phyloP scores from a whole-genome alignment of 2,888 invertebrate species.

The Ethmia dodecea region DNA sequence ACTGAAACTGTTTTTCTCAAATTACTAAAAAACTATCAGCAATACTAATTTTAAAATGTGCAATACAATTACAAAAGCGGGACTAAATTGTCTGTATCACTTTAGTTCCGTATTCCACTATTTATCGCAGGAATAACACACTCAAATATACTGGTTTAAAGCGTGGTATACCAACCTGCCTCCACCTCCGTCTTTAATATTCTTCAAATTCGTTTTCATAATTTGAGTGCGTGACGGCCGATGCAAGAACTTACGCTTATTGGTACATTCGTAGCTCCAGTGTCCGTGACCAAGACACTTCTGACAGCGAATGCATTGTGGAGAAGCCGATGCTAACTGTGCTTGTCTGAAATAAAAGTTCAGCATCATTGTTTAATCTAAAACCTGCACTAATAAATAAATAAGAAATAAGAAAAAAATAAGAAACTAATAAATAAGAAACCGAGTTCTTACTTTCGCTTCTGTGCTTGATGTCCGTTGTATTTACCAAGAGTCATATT shows the following conservation, averaged over 20 bases:
- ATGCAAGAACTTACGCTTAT: constrained; percentile 91
- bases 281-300: constrained; percentile 95
- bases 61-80: too few species aligned
- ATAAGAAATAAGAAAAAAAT: constrained; percentile 3
- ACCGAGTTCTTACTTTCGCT: constrained; percentile 50
- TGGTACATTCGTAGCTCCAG: constrained; percentile 96
- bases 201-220: constrained; percentile 81
- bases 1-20: too few species aligned
- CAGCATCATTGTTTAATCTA: too few species aligned
- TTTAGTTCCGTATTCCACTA: too few species aligned
- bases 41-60: too few species aligned
- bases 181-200: constrained; percentile 45
- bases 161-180: too few species aligned
- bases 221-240: constrained; percentile 90
- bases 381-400: too few species aligned
- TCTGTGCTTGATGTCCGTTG: constrained; percentile 32
- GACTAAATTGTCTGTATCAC: too few species aligned
- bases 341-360: constrained; percentile 67
- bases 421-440: constrained; percentile 2
- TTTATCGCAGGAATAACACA: too few species aligned
- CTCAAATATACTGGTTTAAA: too few species aligned
- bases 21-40: too few species aligned
- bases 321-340: constrained; percentile 80
- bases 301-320: constrained; percentile 90
- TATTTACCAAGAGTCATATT: background rate